Percentiles rank a stretch among this genome's conserved stretches.
Evolutionary conservation across 2,888 invertebrate species (phyloP).

Genomic region (Phania funesta): DNA sequence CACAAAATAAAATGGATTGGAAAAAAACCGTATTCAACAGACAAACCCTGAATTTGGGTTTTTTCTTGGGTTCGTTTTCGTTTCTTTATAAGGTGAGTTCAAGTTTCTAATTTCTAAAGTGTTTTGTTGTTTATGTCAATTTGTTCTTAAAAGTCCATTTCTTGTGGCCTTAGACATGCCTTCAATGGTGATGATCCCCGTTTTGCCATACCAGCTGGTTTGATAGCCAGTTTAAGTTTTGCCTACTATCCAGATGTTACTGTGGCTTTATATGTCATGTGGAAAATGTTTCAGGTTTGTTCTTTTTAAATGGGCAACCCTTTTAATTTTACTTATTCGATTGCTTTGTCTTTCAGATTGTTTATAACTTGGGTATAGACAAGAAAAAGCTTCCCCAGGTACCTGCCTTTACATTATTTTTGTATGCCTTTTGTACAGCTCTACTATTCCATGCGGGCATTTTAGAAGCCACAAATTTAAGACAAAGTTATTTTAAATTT

Average conservation of each 20-base stretch:
- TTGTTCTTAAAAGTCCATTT: slow-evolving; percentile 82
- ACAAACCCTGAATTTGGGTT: slow-evolving; percentile 83
- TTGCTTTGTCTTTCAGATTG: slow-evolving; percentile 81
- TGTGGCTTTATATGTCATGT: slow-evolving; percentile 89
- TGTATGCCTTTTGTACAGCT: slow-evolving; percentile 89
- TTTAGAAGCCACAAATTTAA: slow-evolving; percentile 88
- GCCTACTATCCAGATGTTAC: slow-evolving; percentile 88
- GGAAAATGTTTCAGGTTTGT: slow-evolving; percentile 89
- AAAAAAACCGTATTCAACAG: slow-evolving; percentile 82
- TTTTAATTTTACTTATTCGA: background rate
- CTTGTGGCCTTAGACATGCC: slow-evolving; percentile 85
- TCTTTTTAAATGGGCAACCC: background rate
- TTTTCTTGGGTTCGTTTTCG: slow-evolving; percentile 86
- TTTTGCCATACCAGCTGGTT: slow-evolving; percentile 86
- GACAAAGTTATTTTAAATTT: slow-evolving; percentile 92
- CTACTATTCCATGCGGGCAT: slow-evolving; percentile 89
- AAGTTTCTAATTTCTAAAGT: background rate
- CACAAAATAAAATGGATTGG: slow-evolving; percentile 81
- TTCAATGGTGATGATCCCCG: slow-evolving; percentile 83
- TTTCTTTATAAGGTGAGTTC: slow-evolving; percentile 84
- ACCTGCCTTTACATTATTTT: slow-evolving; percentile 85
- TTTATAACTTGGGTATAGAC: slow-evolving; percentile 87
- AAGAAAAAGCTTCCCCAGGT: slow-evolving; percentile 85
- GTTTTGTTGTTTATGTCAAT: background rate
- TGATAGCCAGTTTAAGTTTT: slow-evolving; percentile 87